phyloP scores from a whole-genome alignment of 2,797 vertebrate genomes.

The Hapalemur alaotrensis region DNA sequence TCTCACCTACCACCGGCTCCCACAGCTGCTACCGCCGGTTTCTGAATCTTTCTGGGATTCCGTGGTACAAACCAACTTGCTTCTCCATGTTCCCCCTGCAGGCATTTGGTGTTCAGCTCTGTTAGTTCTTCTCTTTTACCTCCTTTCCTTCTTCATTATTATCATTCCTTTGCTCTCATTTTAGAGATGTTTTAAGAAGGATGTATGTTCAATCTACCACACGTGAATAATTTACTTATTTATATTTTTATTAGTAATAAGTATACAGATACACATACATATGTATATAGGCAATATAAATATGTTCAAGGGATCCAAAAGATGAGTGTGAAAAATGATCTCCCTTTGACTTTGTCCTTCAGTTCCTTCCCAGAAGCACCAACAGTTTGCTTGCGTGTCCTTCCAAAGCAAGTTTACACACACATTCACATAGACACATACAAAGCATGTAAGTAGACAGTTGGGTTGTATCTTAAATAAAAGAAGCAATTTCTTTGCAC shows the following conservation, averaged over 20 bases:
- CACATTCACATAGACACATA: background rate
- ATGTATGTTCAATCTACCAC: background rate
- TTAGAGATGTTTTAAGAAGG: background rate
- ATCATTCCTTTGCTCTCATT: background rate
- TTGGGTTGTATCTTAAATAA: background rate
- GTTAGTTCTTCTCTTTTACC: background rate
- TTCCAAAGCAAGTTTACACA: background rate
- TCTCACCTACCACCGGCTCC: background rate
- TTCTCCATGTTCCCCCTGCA: background rate
- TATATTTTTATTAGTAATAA: conserved; percentile 1
- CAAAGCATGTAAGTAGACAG: background rate
- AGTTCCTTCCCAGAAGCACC: background rate
- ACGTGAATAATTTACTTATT: background rate
- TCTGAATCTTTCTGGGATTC: background rate
- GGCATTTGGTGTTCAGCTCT: background rate
- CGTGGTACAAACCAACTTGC: background rate
- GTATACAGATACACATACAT: background rate
- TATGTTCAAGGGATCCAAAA: background rate
- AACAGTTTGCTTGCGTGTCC: background rate
- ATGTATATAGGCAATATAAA: background rate
- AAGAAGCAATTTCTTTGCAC: background rate
- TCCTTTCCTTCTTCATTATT: background rate
- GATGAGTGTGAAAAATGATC: background rate
- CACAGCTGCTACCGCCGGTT: accelerated
- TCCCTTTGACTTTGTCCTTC: background rate